phyloP scores from a whole-genome alignment of 2,888 invertebrate species.

The Theristus sp. region DNA sequence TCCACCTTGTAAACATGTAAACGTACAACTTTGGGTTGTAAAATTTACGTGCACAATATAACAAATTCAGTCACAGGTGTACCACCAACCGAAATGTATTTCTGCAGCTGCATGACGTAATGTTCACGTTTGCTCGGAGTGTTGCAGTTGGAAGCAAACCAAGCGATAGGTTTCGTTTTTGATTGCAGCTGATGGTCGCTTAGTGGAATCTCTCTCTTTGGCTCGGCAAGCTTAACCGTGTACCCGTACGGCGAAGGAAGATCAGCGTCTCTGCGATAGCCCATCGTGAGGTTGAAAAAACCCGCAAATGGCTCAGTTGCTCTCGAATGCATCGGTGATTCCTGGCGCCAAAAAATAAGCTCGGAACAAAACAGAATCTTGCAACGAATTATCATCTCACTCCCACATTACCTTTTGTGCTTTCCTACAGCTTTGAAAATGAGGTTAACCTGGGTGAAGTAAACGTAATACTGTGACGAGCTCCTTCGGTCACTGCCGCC shows the following conservation, averaged over 20 bases:
- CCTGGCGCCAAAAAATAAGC: too few relatives aligned
- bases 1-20: too few relatives aligned
- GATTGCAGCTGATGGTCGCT: too few relatives aligned
- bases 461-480: not conserved
- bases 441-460: not conserved
- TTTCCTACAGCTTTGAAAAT: too few relatives aligned
- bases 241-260: slow-evolving; percentile 24
- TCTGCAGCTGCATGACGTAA: slow-evolving; percentile 12
- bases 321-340: slow-evolving; percentile 1
- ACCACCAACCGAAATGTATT: slow-evolving; percentile 10
- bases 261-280: slow-evolving; percentile 22
- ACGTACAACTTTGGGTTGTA: too few relatives aligned
- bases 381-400: too few relatives aligned
- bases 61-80: too few relatives aligned
- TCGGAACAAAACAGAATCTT: too few relatives aligned
- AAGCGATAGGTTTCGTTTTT: slow-evolving; percentile 10
- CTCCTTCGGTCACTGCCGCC: not conserved
- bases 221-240: slow-evolving; percentile 14
- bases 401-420: too few relatives aligned
- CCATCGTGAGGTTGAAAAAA: slow-evolving; percentile 19
- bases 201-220: not conserved
- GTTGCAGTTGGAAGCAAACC: slow-evolving; percentile 19
- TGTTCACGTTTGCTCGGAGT: slow-evolving; percentile 12
- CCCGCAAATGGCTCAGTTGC: slow-evolving; percentile 6
- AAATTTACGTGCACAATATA: too few relatives aligned